Base-by-base conservation (phyloP, 2,797 vertebrate genomes). In the Sebastolobus altivelis region DNA sequence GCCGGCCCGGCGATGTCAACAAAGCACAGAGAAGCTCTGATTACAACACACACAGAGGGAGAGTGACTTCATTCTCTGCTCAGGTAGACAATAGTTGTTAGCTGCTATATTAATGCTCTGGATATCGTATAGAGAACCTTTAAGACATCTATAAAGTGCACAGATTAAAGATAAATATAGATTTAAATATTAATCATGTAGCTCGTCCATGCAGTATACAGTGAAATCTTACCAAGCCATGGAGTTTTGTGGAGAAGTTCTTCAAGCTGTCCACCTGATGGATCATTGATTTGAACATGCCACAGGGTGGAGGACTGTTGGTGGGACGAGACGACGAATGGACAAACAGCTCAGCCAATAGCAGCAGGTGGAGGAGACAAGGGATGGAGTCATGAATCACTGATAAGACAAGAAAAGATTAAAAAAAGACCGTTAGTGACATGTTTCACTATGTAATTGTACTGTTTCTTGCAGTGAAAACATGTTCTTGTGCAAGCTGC, bases 331-430 rank as follows among this genome's bases (percentile, higher is more conserved):
- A 72, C 0, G 80, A 78, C 0, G 90, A 81, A 2, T 14, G 79
- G 79, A 75, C 74, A 0, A 92, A 80, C 77, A 94, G 73, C 75
- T 93, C 91, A 13, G 84, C 84, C 88, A 94, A 65, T 7, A 94
- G 84, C 88, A 95, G 85, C 87, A 95, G 66, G 79, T 65, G 79
- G 66, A 95, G 70, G 8, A 94, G 72, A 75, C 66, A 65, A 20
- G 77, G 37, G 58, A 61, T n/a, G 69, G 70, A 62, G 74, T 81
- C 75, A 6, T 65, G 60, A 9, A 87, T 75, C 2, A 93, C 94
- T 95, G 91, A 37, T 49, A 84, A 84, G 49, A 84, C 14, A 87
- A 69, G 38, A 75, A 61, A 29, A 75, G 16, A 56, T 33, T 8
- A 3, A 22, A 55, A 6, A 33, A 8, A 31, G 4, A 35, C 3